Conservation (phyloP, 2,888 invertebrate species). For the Erannis defoliaria region DNA sequence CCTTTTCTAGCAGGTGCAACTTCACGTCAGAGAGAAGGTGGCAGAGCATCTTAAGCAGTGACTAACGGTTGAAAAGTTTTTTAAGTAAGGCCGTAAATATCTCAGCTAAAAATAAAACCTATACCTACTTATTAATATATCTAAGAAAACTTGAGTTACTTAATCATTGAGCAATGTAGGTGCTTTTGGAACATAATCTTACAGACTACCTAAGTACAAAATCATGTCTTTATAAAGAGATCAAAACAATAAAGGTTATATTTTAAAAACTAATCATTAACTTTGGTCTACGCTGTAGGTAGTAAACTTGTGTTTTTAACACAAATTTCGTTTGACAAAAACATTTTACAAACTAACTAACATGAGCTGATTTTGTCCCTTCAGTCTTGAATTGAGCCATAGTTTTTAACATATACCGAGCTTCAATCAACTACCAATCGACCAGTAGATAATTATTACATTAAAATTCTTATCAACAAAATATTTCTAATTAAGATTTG, state of each 20-base stretch:
- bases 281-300: constrained; percentile 38
- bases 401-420: constrained; percentile 44
- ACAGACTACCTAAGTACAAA: constrained; percentile 33
- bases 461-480: neutral
- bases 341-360: constrained; percentile 24
- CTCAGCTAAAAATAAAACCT: no score
- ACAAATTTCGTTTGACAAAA: no score
- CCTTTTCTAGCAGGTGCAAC: no score
- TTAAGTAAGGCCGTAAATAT: no score
- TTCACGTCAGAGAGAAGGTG: no score
- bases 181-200: constrained; percentile 61
- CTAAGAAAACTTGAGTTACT: neutral
- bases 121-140: neutral
- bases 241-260: constrained; percentile 33
- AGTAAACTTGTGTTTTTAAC: constrained; percentile 51
- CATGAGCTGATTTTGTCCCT: constrained; percentile 62
- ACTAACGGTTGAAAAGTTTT: no score
- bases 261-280: constrained; percentile 17
- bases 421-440: constrained; percentile 34
- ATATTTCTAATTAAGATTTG: neutral
- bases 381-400: constrained; percentile 66
- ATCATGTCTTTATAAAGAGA: constrained; percentile 58
- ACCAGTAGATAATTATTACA: neutral
- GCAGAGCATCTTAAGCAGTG: no score
- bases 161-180: constrained; percentile 76